Evolutionary conservation across 2,888 invertebrate genomes (phyloP).

Genomic region (Zygothrica quintamaculata): DNA sequence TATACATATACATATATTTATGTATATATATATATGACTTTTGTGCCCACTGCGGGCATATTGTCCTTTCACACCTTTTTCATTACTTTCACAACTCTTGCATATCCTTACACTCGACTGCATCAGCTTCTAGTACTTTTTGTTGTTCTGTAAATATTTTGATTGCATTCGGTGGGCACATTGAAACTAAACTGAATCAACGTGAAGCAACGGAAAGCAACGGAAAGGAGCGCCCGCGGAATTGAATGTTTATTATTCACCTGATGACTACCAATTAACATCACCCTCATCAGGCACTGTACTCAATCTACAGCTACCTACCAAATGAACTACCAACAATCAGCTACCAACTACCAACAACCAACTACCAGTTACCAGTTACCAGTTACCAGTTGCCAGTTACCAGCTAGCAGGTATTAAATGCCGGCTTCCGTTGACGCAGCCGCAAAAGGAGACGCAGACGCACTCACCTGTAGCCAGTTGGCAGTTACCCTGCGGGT

Average conservation of each 20-base stretch:
- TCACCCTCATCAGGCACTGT: slow-evolving; percentile 40
- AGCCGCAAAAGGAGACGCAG: slow-evolving; percentile 37
- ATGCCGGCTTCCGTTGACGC: slow-evolving; percentile 46
- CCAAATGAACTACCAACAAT: slow-evolving; percentile 15
- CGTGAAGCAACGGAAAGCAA: background rate
- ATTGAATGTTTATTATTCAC: slow-evolving; percentile 3
- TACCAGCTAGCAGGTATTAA: background rate
- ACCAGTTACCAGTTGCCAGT: slow-evolving; percentile 46
- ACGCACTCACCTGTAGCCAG: slow-evolving; percentile 70
- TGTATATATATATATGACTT: slow-evolving; percentile 31
- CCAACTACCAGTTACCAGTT: slow-evolving; percentile 13
- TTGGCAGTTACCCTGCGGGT: slow-evolving; percentile 55
- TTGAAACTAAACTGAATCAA: background rate
- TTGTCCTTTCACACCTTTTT: slow-evolving; percentile 70
- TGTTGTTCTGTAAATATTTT: slow-evolving; percentile 64
- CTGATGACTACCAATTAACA: slow-evolving; percentile 42
- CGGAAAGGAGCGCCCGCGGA: slow-evolving; percentile 22
- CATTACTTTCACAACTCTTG: slow-evolving; percentile 5
- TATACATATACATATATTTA: slow-evolving; percentile 12
- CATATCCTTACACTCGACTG: slow-evolving; percentile 55
- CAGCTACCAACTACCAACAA: slow-evolving; percentile 6
- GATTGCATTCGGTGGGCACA: slow-evolving; percentile 52
- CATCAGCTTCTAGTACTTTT: slow-evolving; percentile 10
- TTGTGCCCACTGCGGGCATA: slow-evolving; percentile 37
- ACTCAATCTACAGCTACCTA: too few species aligned